Base-by-base conservation (phyloP, 2,888 invertebrate species). In the Eristalis intricaria region DNA sequence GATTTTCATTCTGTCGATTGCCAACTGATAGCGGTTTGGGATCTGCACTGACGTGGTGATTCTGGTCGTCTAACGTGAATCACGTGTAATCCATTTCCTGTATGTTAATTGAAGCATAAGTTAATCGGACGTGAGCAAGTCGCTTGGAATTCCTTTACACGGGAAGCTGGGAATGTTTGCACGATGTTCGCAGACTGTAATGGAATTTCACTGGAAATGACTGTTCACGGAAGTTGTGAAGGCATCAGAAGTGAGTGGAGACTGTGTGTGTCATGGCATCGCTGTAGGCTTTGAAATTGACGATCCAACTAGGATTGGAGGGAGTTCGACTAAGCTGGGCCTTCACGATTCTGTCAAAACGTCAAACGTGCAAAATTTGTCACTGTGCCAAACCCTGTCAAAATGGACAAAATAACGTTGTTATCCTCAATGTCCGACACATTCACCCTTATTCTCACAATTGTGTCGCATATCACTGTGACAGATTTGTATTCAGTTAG, bases 11-110 rank as follows among this genome's bases (percentile, higher is more conserved):
- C 50, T 19, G 1, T 50, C 50, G 50, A 43, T 43, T 43, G 43
- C 13, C 32, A 1, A 32, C 32, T 32, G 32, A 38, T 38, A 38
- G n/a, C 19, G 19, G 50, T n/a, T n/a, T 50, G 8, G 1, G 50
- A 50, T 50, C 50, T 19, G 19, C 50, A 8, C 19, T 50, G 60
- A 23, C 60, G 15, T 60, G 26, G 26, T 29, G 60, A 10, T 11
- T 22, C 15, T 26, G 60, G 26, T 23, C 19, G 19, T 50, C 50
- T 50, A 19, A 19, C 50, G 60, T 60, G 60, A 60, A 60, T 60
- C 60, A 60, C 60, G 60, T 60, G 26, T 23, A 29, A 60, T 29
- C 26, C 60, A 29, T 60, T 60, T 60, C 60, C 60, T 60, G 60
- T 60, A 60, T 60, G 60, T 23, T 22, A 50, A 50, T 50, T 8